Evolutionary conservation across 2,888 invertebrate genomes (phyloP).

Genomic region (Melanargia galathea): DNA sequence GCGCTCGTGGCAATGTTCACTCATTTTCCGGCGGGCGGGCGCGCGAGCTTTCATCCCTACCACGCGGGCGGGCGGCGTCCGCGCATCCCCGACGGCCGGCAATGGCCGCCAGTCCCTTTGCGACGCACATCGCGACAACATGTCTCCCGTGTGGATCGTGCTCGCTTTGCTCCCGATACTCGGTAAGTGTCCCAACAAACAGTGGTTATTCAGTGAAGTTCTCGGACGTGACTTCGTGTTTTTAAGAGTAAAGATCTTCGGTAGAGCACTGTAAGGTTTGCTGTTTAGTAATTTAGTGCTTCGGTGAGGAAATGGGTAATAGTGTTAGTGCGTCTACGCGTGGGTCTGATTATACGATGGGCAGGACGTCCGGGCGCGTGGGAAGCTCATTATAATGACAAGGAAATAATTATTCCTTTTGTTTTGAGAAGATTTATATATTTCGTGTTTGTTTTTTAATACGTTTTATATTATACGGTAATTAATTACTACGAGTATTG

Average conservation of each 20-base stretch:
- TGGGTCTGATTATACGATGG: conserved; percentile 41
- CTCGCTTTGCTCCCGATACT: conserved; percentile 75
- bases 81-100: conserved; percentile 39
- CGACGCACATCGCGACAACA: conserved; percentile 75
- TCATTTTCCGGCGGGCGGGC: conserved; percentile 39
- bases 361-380: conserved; percentile 62
- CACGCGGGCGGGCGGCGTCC: conserved; percentile 68
- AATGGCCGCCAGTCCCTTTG: conserved; percentile 63
- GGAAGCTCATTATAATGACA: conserved; percentile 47
- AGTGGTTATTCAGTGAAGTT: conserved; percentile 35
- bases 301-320: conserved; percentile 48
- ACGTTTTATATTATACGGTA: neutral
- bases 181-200: conserved; percentile 62
- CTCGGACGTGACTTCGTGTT: conserved; percentile 48
- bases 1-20: neutral
- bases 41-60: conserved; percentile 41
- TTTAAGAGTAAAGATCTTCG: neutral
- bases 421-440: neutral
- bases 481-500: neutral
- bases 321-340: conserved; percentile 43
- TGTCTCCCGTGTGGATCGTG: conserved; percentile 77
- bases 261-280: neutral
- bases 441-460: neutral
- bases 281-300: conserved; percentile 29
- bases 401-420: conserved; percentile 29